These are phyloP conservation scores for Plusia festucae DNA, from an alignment of 2,888 invertebrate genomes.

Conservation along the genomic window DNA sequence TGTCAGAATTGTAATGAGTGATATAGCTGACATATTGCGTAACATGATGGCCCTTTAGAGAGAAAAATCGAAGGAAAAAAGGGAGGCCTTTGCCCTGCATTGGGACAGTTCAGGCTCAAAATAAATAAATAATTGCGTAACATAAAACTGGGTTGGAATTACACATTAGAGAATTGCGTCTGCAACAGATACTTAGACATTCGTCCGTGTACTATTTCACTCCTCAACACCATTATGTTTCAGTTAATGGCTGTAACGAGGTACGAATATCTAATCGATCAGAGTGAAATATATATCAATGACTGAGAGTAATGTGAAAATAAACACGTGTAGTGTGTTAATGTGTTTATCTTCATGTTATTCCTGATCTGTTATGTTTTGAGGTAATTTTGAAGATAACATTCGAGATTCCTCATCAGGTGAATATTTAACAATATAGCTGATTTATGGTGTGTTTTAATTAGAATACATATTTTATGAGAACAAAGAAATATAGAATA, in stretches of 20 bases:
- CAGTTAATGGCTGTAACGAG: constrained; percentile 36
- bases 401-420: background rate
- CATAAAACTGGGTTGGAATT: constrained; percentile 21
- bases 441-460: background rate
- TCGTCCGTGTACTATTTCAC: constrained; percentile 45
- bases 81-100: too few relatives aligned
- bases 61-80: too few relatives aligned
- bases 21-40: too few relatives aligned
- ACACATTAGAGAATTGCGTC: background rate
- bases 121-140: too few relatives aligned
- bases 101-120: too few relatives aligned
- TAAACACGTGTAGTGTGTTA: constrained; percentile 7
- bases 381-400: background rate
- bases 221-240: constrained; percentile 44
- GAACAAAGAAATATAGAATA: too few relatives aligned
- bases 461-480: too few relatives aligned
- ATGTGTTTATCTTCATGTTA: constrained; percentile 12
- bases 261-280: constrained; percentile 47
- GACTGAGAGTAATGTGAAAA: constrained; percentile 37
- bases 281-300: constrained; percentile 29
- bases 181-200: constrained; percentile 20
- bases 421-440: background rate
- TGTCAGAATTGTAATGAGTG: too few relatives aligned
- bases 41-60: too few relatives aligned
- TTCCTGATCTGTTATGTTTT: background rate